Base-by-base conservation (phyloP, 92 coral and sea anemone species). In the Zoanthus sociatus region DNA sequence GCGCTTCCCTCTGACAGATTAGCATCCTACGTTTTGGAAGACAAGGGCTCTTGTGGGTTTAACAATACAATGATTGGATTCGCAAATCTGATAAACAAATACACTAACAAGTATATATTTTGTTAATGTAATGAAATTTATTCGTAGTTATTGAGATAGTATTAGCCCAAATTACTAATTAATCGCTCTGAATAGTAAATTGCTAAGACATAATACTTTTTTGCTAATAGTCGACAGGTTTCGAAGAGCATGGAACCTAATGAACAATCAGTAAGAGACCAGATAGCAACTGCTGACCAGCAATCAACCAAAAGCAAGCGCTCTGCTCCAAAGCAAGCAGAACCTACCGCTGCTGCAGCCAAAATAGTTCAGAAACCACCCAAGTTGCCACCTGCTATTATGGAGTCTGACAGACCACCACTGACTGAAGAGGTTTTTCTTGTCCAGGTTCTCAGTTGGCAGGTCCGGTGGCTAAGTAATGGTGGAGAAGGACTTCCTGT, bases 341-440 rank as follows among this genome's bases (percentile, higher is more conserved):
- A 64, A 55, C 46, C 75, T 48, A 18, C 75, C 4, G 15, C 63
- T 1, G 10, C 60, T 3, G 44, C 85, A 3, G 44, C 73, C 3
- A 81, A 81, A 53, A 75, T 74, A 46, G 33, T 26, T n/a, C 85
- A 12, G 75, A 81, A 81, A 16, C 7, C 75, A 63, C 37, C 30
- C 74, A 81, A 64, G 70, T 61, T 33, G n/a, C 78, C 58, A 9
- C 87, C 94, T 45, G 98, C 92, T 7, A 51, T 73, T 46, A 51
- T 88, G 16, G 86, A 66, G 10, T 84, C 92, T 2, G 20, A 18
- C 11, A 77, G 79, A 66, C 85, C 56, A 16, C 84, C 85, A 2
- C 88, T 93, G n/a, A 89, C 88, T n/a, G 94, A 89, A 50, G 95
- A 91, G 21, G 93, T 84, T 7, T 89, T 94, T 68, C 78, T 91